A percentile compares a stretch with the other conserved stretches of the same genome.
Evolutionary conservation across 37 sponge, comb jelly and placozoan species (phyloP).

Genomic region (Amphimedon queenslandica): DNA sequence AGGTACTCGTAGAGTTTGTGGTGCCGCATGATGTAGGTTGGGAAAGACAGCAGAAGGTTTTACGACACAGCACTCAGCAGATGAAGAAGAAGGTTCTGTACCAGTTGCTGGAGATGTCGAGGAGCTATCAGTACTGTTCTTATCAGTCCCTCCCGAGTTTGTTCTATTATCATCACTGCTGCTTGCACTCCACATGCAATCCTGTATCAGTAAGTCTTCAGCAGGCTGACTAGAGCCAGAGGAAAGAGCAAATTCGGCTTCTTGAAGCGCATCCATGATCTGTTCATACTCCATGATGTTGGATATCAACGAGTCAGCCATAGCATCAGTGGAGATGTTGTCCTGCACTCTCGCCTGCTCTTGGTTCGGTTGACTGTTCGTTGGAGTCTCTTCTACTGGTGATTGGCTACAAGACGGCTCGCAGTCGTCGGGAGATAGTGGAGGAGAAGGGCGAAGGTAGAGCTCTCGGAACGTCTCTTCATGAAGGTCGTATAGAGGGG

Average conservation of each 20-base stretch:
- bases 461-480: not conserved
- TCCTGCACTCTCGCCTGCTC: too few species aligned
- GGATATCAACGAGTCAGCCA: not conserved
- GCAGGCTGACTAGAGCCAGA: not conserved
- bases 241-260: not conserved
- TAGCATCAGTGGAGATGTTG: not conserved
- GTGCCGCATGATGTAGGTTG: not conserved
- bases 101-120: not conserved
- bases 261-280: not conserved
- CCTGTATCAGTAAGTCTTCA: slow-evolving; percentile 29
- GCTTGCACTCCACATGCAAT: slow-evolving; percentile 64
- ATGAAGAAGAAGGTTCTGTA: not conserved
- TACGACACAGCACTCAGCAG: not conserved
- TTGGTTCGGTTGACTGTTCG: not conserved
- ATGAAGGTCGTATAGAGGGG: not conserved
- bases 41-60: not conserved
- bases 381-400: not conserved
- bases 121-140: not conserved
- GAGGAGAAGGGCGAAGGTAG: not conserved
- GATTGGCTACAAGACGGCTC: too few species aligned
- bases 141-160: not conserved
- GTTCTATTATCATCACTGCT: too few species aligned
- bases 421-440: not conserved
- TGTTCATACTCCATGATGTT: not conserved
- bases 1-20: not conserved